A percentile compares a stretch with the other conserved stretches of the same genome.
These are phyloP conservation scores for Dendronephthya gigantea DNA, from an alignment of 64 coral and sea anemone genomes.

Conservation along the genomic window DNA sequence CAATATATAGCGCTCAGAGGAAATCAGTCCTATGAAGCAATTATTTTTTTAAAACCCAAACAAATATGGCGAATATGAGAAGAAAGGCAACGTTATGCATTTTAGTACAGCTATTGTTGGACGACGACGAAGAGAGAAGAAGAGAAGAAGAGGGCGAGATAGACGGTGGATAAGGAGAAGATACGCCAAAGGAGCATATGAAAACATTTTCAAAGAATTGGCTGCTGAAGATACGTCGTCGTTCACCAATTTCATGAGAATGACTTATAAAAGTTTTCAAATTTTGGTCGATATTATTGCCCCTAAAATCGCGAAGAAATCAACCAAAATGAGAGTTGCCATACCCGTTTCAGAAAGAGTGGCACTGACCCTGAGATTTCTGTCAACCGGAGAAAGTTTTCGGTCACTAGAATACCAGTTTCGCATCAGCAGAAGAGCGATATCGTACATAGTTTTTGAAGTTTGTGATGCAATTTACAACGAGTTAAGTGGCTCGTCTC, in stretches of 20 bases:
- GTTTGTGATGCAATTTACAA: conserved; percentile 12
- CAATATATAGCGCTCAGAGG: background rate
- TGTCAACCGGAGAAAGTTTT: conserved; percentile 43
- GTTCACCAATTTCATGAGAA: background rate
- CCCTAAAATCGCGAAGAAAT: too few species aligned
- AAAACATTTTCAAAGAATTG: background rate
- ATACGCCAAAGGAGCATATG: background rate
- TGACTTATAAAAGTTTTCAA: background rate
- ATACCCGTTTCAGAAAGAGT: conserved; percentile 38
- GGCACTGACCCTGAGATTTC: conserved; percentile 48
- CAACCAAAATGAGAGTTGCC: conserved; percentile 14
- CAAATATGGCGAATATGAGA: background rate
- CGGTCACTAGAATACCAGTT: conserved; percentile 37
- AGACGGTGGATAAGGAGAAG: background rate
- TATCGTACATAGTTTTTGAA: conserved; percentile 26
- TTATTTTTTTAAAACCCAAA: background rate
- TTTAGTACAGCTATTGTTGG: background rate
- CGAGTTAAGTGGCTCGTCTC: background rate
- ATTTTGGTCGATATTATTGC: background rate
- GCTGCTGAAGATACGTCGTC: background rate
- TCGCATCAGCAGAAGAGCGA: conserved; percentile 26
- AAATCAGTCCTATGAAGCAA: background rate
- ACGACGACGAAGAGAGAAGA: too few species aligned
- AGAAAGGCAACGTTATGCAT: background rate
- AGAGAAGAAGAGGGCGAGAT: background rate